Evolutionary conservation across 2,888 invertebrate genomes (phyloP).

Genomic region (Neoascia interrupta): DNA sequence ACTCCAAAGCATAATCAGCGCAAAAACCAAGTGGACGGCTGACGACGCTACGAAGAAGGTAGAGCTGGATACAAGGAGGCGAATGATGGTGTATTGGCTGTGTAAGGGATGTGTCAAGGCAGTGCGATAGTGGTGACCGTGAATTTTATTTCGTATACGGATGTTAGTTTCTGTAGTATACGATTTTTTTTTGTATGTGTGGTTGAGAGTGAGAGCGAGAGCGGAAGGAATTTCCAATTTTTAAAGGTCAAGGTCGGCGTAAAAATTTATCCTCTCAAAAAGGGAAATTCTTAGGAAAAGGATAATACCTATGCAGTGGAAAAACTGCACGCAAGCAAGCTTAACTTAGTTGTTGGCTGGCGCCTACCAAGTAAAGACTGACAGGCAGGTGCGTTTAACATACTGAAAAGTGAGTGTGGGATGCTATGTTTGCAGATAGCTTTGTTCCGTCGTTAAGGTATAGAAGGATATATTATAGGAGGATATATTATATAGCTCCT

Average conservation of each 20-base stretch:
- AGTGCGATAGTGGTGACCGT: constrained; percentile 33
- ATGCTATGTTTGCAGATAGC: no score
- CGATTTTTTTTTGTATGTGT: not conserved
- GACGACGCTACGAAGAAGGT: no score
- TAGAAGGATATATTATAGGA: no score
- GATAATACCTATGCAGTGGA: constrained; percentile 1
- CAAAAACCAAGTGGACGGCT: no score
- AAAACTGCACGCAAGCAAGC: not conserved
- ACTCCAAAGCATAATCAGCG: constrained; percentile 41
- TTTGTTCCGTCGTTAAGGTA: no score
- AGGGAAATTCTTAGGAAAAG: not conserved
- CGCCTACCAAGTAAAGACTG: not conserved
- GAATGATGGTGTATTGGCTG: constrained; percentile 26
- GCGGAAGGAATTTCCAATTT: constrained; percentile 22
- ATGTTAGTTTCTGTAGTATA: no score
- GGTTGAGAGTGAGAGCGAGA: constrained; percentile 19
- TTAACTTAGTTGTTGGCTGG: constrained; percentile 21
- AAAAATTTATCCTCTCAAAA: constrained; percentile 38
- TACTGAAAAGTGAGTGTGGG: no score
- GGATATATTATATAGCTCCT: no score
- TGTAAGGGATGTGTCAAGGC: not conserved
- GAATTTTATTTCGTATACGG: constrained; percentile 2
- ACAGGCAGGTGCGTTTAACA: no score
- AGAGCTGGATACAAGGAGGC: not conserved
- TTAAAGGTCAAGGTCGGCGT: constrained; percentile 60